Conservation (phyloP, 2,797 vertebrate genomes). For the Pseudochaenichthys georgianus region DNA sequence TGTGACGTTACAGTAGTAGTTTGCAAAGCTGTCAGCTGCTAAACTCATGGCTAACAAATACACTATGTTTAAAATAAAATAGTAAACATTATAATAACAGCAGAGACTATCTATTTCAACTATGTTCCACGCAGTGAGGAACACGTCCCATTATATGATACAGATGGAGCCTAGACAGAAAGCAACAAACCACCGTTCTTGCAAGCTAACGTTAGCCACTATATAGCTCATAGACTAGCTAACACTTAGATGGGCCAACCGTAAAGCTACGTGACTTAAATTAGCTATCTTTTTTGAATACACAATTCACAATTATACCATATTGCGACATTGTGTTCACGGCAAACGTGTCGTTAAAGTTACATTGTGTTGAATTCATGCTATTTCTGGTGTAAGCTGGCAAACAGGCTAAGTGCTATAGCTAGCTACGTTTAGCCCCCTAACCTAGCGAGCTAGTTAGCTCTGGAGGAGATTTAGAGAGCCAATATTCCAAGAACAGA, state of each 20-base stretch:
- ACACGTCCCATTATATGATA: neutral
- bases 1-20: constrained; percentile 22
- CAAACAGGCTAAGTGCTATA: constrained; percentile 18
- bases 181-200: constrained; percentile 48
- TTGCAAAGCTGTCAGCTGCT: constrained; percentile 37
- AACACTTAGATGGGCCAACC: neutral
- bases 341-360: rapidly evolving
- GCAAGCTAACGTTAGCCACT: constrained; percentile 46
- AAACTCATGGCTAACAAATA: constrained; percentile 20
- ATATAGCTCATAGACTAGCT: constrained; percentile 44
- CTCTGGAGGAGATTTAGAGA: constrained; percentile 2
- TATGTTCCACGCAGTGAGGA: neutral
- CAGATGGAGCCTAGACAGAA: constrained; percentile 40
- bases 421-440: constrained; percentile 52
- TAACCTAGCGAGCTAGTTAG: constrained; percentile 46
- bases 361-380: neutral
- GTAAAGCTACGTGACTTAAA: neutral
- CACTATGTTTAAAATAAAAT: rapidly evolving
- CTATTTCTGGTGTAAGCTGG: neutral
- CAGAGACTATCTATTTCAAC: neutral
- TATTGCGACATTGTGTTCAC: rapidly evolving
- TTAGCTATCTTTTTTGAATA: rapidly evolving
- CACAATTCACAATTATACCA: rapidly evolving
- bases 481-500: neutral
- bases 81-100: rapidly evolving